phyloP scores from a whole-genome alignment of 2,113 vertebrate genomes.

The Leptosomus discolor region DNA sequence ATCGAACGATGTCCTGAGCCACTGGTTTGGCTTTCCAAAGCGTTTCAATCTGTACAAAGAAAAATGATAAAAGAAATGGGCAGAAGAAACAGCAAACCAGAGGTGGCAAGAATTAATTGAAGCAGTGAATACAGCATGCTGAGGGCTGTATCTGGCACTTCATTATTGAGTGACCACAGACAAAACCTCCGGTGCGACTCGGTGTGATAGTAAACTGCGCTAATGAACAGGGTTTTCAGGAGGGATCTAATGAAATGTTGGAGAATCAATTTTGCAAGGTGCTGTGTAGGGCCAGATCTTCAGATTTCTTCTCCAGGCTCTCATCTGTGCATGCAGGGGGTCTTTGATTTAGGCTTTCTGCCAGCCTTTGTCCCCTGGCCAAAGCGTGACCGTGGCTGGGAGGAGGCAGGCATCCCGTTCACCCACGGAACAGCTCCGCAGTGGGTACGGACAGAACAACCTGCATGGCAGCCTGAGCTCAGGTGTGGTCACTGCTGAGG shows the following conservation, averaged over 20 bases:
- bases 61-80: not conserved
- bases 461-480: not conserved
- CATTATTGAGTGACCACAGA: not conserved
- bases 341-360: not conserved
- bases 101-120: not conserved
- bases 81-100: not conserved
- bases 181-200: not conserved
- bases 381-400: not conserved
- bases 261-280: not conserved
- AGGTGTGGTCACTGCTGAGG: not conserved
- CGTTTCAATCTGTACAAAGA: not conserved
- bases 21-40: not conserved
- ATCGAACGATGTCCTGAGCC: rapidly evolving
- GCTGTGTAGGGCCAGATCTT: not conserved
- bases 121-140: not conserved
- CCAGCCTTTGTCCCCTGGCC: not conserved
- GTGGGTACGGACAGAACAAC: not conserved
- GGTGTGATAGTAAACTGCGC: not conserved
- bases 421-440: rapidly evolving
- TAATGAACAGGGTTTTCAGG: rapidly evolving
- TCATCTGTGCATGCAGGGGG: not conserved
- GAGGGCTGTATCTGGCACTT: not conserved
- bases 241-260: not conserved
- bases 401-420: not conserved
- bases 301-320: not conserved